These are phyloP conservation scores for Ichneumoninae sp. DNA, from an alignment of 2,888 invertebrate genomes.

Conservation along the genomic window DNA sequence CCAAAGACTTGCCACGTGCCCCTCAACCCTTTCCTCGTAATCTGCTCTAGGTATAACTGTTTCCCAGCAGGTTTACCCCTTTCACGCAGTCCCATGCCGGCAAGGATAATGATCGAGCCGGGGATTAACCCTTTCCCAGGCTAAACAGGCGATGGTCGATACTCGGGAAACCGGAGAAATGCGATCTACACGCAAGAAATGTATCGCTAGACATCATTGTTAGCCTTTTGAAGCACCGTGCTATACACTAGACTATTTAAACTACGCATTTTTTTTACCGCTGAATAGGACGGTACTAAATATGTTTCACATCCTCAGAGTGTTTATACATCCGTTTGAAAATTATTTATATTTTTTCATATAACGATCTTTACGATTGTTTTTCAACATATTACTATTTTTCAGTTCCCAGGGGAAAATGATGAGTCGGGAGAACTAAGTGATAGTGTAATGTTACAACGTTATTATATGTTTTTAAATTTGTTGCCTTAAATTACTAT, in stretches of 20 bases:
- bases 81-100: conserved; percentile 64
- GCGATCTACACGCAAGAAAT: conserved; percentile 30
- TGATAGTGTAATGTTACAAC: too few species aligned
- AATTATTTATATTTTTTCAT: not conserved
- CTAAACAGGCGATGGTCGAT: conserved; percentile 41
- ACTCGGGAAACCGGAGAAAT: conserved; percentile 51
- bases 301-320: not conserved
- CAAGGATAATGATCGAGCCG: conserved; percentile 68
- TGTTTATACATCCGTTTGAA: not conserved
- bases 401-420: not conserved
- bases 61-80: conserved; percentile 69
- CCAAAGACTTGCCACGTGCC: conserved; percentile 66
- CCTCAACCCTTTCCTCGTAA: conserved; percentile 71
- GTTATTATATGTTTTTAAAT: too few species aligned
- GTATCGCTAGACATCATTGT: conserved; percentile 9
- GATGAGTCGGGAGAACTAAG: too few species aligned
- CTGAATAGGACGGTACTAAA: not conserved
- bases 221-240: not conserved
- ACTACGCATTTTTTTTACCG: not conserved
- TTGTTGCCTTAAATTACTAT: too few species aligned
- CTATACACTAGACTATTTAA: not conserved
- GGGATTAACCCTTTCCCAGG: conserved; percentile 68
- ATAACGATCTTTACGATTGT: not conserved
- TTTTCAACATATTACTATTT: not conserved
- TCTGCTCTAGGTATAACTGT: conserved; percentile 59